Evolutionary conservation across 2,888 invertebrate species (phyloP).

Genomic region (Andrena bicolor): DNA sequence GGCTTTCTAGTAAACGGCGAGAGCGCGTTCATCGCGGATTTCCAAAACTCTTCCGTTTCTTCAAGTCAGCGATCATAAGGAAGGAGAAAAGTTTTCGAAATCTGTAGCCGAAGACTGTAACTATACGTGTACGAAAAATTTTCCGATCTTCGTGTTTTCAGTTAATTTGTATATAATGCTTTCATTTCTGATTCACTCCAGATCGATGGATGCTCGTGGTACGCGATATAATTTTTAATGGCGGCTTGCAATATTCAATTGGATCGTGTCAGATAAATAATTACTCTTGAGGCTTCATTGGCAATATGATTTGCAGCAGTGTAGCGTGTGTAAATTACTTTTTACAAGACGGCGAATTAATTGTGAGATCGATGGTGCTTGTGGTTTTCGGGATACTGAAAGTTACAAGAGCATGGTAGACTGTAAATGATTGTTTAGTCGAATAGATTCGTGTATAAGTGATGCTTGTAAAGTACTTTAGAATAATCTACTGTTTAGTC

Average conservation of each 20-base stretch:
- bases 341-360: not conserved
- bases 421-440: conserved; percentile 24
- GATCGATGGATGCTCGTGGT: conserved; percentile 15
- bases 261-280: conserved; percentile 11
- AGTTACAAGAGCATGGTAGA: not conserved
- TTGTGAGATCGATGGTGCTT: not conserved
- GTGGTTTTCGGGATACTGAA: not conserved
- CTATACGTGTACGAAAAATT: conserved; percentile 34
- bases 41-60: conserved; percentile 36
- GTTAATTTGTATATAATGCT: conserved; percentile 1
- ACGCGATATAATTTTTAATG: not conserved
- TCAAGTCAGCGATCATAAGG: not conserved
- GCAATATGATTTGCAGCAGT: conserved; percentile 23
- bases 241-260: not conserved
- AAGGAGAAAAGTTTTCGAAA: conserved; percentile 41
- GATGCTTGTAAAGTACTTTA: conserved; percentile 23
- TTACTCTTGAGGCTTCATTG: conserved; percentile 4
- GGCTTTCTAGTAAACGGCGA: conserved; percentile 2
- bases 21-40: conserved; percentile 24
- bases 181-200: not conserved
- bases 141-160: not conserved
- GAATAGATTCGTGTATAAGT: not conserved
- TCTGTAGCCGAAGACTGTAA: conserved; percentile 38
- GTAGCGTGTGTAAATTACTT: conserved; percentile 8
- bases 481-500: conserved; percentile 11